A percentile compares a stretch with the other conserved stretches of the same genome.
Evolutionary conservation across 2,888 invertebrate genomes (phyloP).

Genomic region (Escarpia spicata): DNA sequence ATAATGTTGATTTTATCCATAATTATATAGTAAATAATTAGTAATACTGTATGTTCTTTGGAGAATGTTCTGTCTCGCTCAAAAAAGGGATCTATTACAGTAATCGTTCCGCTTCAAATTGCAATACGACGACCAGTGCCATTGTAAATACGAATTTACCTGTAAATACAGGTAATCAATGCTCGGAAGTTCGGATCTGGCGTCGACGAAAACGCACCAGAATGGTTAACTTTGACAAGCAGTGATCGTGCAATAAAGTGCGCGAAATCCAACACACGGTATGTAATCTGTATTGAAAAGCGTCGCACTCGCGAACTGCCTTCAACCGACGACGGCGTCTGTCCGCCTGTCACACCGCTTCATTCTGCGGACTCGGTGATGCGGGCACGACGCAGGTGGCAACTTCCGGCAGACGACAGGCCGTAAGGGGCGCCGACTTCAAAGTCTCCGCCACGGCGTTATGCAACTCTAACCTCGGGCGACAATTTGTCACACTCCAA

Average conservation of each 20-base stretch:
- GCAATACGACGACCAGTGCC: neutral
- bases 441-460: neutral
- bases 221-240: neutral
- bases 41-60: neutral
- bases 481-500: constrained; percentile 13
- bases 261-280: neutral
- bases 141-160: neutral
- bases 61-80: neutral
- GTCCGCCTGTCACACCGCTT: neutral
- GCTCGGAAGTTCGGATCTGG: neutral
- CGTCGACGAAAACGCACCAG: neutral
- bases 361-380: neutral
- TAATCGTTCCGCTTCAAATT: neutral
- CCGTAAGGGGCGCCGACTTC: constrained; percentile 16
- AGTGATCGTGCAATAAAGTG: neutral
- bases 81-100: neutral
- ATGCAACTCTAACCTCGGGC: neutral
- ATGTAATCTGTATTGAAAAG: neutral
- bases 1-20: neutral
- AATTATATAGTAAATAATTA: neutral
- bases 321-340: neutral
- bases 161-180: neutral
- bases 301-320: neutral
- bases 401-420: neutral
- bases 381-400: neutral